Percentiles rank a stretch among this genome's conserved stretches.
Conservation (phyloP, 2,797 vertebrate genomes). For the Notamacropus eugenii region DNA sequence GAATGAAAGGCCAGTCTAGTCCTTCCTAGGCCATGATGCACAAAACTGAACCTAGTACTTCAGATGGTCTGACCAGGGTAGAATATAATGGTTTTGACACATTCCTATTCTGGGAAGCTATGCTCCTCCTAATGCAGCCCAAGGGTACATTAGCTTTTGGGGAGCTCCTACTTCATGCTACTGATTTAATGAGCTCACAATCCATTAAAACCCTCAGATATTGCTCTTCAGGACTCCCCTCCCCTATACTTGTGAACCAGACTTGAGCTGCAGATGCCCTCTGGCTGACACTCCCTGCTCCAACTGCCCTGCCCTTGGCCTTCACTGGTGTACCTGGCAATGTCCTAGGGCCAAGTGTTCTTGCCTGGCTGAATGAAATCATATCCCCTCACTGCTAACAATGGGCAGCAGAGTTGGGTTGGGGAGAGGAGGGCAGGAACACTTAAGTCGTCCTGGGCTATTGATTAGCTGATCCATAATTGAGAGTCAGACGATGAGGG, state of each 20-base stretch:
- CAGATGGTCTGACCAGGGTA: neutral
- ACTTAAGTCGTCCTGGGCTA: neutral
- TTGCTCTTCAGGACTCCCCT: neutral
- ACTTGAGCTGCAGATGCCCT: neutral
- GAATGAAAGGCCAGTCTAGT: too few relatives aligned
- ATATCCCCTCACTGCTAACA: neutral
- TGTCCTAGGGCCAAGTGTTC: neutral
- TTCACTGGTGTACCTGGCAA: neutral
- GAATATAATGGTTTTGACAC: neutral
- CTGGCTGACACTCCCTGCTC: neutral
- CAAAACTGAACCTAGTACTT: neutral
- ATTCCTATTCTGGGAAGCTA: neutral
- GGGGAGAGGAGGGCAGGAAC: neutral
- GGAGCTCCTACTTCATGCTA: too few relatives aligned
- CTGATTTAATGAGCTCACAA: neutral
- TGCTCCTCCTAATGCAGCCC: neutral
- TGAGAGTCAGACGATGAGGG: neutral
- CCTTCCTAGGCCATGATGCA: too few relatives aligned
- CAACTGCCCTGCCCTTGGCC: neutral
- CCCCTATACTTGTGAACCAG: neutral
- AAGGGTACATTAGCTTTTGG: neutral
- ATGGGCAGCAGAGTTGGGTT: neutral
- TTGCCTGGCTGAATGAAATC: neutral
- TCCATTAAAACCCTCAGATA: neutral
- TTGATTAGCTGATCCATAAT: neutral